Evolutionary conservation across 2,797 vertebrate genomes (phyloP).

Genomic region (Danio choprae): DNA sequence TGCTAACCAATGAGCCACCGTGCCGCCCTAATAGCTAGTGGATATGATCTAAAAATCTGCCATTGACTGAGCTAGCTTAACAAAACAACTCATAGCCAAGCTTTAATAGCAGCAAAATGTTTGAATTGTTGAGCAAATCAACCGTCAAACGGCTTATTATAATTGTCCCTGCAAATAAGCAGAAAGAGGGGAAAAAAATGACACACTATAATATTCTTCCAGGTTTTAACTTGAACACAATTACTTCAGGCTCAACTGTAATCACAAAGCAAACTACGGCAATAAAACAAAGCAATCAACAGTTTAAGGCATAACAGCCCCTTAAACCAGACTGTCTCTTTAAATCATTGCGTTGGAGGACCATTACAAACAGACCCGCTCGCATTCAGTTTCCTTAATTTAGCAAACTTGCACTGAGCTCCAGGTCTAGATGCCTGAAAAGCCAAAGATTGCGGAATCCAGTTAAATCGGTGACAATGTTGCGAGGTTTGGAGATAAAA

Average conservation of each 20-base stretch:
- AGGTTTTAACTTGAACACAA: conserved; percentile 67
- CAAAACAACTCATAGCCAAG: too few species aligned
- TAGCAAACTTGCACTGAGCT: background rate
- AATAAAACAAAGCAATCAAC: conserved; percentile 36
- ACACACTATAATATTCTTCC: conserved; percentile 49
- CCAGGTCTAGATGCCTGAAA: conserved; percentile 7
- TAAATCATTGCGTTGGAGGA: conserved; percentile 11
- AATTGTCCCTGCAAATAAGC: background rate
- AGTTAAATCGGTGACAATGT: conserved; percentile 15
- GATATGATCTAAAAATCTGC: too few species aligned
- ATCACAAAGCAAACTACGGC: conserved; percentile 59
- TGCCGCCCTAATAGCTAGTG: too few species aligned
- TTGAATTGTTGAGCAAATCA: background rate
- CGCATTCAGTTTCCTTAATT: conserved; percentile 1
- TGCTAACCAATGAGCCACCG: too few species aligned
- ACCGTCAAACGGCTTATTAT: background rate
- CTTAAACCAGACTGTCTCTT: conserved; percentile 31
- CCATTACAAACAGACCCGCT: conserved; percentile 6
- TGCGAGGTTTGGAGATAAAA: conserved; percentile 22
- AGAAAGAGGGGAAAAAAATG: background rate
- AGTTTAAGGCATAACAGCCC: conserved; percentile 39
- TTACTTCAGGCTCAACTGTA: conserved; percentile 60
- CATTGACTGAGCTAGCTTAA: too few species aligned
- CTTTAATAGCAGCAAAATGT: too few species aligned
- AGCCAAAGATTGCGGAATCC: conserved; percentile 9